Percentiles rank a stretch among this genome's conserved stretches.
Evolutionary conservation across 92 coral and sea anemone species (phyloP).

Genomic region (Pocillopora grandis): DNA sequence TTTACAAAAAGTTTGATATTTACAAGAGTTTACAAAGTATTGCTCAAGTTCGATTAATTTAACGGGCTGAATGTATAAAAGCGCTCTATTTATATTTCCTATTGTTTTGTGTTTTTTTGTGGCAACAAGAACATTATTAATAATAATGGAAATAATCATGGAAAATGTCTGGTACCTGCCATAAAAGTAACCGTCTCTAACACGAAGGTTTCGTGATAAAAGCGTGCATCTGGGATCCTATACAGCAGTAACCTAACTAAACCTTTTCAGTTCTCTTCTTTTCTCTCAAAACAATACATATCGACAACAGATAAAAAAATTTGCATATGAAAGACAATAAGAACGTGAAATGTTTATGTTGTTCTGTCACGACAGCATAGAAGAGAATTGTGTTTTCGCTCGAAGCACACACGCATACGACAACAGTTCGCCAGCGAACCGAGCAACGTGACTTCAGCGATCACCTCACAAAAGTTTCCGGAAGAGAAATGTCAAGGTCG

Average conservation of each 20-base stretch:
- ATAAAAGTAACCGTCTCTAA: neutral
- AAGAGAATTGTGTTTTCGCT: neutral
- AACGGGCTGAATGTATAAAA: conserved; percentile 9
- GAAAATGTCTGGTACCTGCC: neutral
- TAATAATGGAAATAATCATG: no score
- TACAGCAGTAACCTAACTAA: conserved; percentile 24
- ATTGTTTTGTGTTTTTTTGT: neutral
- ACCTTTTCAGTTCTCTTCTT: conserved; percentile 5
- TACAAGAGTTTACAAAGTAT: conserved; percentile 38
- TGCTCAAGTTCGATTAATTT: conserved; percentile 17
- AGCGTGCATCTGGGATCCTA: neutral
- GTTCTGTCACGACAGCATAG: conserved; percentile 27
- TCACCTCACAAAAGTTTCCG: neutral
- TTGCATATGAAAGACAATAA: conserved; percentile 35
- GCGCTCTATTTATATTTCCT: neutral
- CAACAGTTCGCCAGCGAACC: conserved; percentile 37
- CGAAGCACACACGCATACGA: neutral
- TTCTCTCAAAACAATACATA: neutral
- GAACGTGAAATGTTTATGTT: conserved; percentile 4
- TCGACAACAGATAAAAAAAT: neutral
- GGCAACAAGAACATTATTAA: neutral
- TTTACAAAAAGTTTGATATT: conserved; percentile 18
- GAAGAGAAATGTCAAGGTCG: conserved; percentile 27
- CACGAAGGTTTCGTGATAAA: conserved; percentile 23
- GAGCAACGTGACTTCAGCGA: conserved; percentile 1